Percentiles rank a stretch among this genome's conserved stretches.
Conservation (phyloP, 2,797 vertebrate species). For the Zenarchopterus dispar region DNA sequence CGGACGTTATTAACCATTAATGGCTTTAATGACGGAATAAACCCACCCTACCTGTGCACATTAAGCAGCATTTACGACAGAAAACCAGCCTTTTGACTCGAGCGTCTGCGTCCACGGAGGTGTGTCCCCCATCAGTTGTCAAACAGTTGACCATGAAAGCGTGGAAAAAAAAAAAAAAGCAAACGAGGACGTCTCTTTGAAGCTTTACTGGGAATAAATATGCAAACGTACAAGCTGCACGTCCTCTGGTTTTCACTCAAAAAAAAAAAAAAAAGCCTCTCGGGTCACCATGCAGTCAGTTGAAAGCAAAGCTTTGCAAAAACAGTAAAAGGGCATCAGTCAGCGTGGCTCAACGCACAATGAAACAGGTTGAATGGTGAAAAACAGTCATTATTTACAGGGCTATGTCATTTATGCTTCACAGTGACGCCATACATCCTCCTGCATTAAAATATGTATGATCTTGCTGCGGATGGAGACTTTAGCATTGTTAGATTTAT, state of each 20-base stretch:
- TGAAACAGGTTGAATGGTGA: conserved; percentile 68
- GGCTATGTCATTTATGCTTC: not conserved
- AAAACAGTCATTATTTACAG: conserved; percentile 29
- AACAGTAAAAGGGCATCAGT: conserved; percentile 32
- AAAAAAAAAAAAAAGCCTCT: conserved; percentile 4
- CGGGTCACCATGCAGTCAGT: conserved; percentile 8
- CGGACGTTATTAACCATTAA: conserved; percentile 16
- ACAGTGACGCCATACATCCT: not conserved
- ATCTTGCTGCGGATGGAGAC: not conserved
- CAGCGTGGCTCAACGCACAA: conserved; percentile 65
- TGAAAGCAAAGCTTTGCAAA: conserved; percentile 16
- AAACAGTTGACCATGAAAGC: conserved; percentile 32
- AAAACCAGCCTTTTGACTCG: not conserved
- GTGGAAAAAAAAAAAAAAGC: not conserved
- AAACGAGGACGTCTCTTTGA: not conserved
- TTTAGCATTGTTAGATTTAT: no score
- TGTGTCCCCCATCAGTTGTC: conserved; percentile 53
- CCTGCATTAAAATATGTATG: not conserved
- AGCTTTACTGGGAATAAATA: not conserved
- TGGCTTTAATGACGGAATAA: conserved; percentile 9
- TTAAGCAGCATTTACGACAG: not conserved
- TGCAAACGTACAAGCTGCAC: not conserved
- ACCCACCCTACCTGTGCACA: not conserved
- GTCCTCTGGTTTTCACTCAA: not conserved
- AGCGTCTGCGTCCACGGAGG: conserved; percentile 38